Base-by-base conservation (phyloP, 2,888 invertebrate species). In the Drosophila buzzatii region DNA sequence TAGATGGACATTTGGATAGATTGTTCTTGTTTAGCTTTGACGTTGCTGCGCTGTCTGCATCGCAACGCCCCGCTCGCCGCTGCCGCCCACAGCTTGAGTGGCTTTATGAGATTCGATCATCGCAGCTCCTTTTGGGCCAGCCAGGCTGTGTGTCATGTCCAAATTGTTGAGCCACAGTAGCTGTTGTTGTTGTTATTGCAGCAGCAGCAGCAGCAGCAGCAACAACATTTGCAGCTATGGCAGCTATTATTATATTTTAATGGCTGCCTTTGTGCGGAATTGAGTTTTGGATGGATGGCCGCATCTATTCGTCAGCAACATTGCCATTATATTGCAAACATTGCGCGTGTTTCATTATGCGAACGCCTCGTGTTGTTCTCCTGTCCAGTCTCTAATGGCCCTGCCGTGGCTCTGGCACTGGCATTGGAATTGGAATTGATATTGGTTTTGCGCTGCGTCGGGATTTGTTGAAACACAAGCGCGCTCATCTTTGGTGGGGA, bases 1-100 rank as follows among this genome's bases (percentile, higher is more conserved):
- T 83, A 90, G 90, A 90, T 90, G 85, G 87, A 89, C 87, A 83
- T 89, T 86, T 89, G 85, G 88, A 89, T 89, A 83, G 89, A 89
- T 89, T 87, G 90, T 89, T 89, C 88, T 88, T 88, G 86, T 84
- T 89, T 85, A 82, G 81, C 82, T 85, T 82, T 86, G 89, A 82
- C 87, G 89, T 79, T 58, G 47, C 67, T 2, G 49, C 31, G 31
- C 45, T 45, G 45, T 45, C 45, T 23, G 44, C 44, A 14, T 20
- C 14, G 44, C 20, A 56, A 41, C 47, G 9, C 33, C 37, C 10
- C 33, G 10, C 41, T 18, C 23, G 7, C 57, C 53, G 18, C 45
- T 45, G 58, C 37, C 51, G 55, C 51, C 58, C 64, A 39, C 49
- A 3, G 39, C 16, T 1, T n/a, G 59, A 20, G 72, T 39, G 68